These are phyloP conservation scores for Capra hircus DNA, from an alignment of 2,113 vertebrate species.

Conservation along the genomic window DNA sequence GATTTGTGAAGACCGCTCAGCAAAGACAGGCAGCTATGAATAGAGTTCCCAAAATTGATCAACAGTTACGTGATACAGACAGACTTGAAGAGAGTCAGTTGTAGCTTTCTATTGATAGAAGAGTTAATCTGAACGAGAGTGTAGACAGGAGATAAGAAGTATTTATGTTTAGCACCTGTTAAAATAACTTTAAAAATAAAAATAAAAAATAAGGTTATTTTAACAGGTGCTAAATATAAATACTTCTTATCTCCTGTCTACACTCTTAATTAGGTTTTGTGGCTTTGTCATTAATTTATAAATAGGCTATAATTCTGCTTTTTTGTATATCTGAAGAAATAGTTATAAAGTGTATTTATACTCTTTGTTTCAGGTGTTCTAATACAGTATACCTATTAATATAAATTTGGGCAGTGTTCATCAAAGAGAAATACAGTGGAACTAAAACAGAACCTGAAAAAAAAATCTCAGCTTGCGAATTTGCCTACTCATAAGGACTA, in stretches of 20 bases:
- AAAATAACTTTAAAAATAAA: not conserved
- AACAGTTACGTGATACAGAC: not conserved
- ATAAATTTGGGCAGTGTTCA: not conserved
- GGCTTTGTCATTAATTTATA: not conserved
- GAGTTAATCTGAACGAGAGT: not conserved
- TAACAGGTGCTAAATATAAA: slow-evolving; percentile 1
- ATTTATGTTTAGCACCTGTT: not conserved
- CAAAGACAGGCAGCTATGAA: slow-evolving; percentile 28
- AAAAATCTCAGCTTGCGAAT: not conserved
- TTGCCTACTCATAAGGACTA: not conserved
- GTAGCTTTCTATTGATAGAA: not conserved
- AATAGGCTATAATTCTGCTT: slow-evolving; percentile 11
- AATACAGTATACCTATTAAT: not conserved
- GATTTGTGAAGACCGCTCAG: slow-evolving; percentile 81
- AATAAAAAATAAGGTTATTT: not conserved
- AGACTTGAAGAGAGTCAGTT: not conserved
- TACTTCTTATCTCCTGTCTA: not conserved
- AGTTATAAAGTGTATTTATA: not conserved
- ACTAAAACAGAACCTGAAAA: slow-evolving; percentile 20
- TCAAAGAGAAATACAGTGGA: not conserved
- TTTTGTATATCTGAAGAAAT: slow-evolving; percentile 2
- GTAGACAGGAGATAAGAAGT: not conserved
- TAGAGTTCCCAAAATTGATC: not conserved
- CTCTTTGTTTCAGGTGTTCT: not conserved
- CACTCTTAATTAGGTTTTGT: not conserved